Percentiles rank a stretch among this genome's conserved stretches.
Evolutionary conservation across 2,797 vertebrate genomes (phyloP).

Genomic region (Tiaroga cobitis): DNA sequence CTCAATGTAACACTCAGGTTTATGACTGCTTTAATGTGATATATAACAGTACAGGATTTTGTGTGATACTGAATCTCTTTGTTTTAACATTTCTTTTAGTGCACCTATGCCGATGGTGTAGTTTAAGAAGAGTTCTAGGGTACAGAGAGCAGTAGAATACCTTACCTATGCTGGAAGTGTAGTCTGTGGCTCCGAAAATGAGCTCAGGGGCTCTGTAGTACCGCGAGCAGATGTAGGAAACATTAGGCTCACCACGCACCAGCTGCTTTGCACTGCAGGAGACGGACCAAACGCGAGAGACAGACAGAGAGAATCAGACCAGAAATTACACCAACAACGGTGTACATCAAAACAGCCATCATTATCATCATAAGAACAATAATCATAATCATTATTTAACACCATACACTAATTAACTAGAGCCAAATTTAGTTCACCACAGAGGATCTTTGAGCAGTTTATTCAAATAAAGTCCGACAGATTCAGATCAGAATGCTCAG

Average conservation of each 20-base stretch:
- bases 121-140: conserved; percentile 62
- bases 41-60: too few relatives aligned
- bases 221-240: conserved; percentile 99
- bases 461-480: not conserved
- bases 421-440: not conserved
- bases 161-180: conserved; percentile 98
- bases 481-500: not conserved
- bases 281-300: not conserved
- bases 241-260: conserved; percentile 97
- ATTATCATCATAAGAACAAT: conserved; percentile 15
- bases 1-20: too few relatives aligned
- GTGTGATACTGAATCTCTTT: too few relatives aligned
- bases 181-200: conserved; percentile 99
- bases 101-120: conserved; percentile 98
- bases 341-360: conserved; percentile 4
- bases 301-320: conserved; percentile 26
- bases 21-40: too few relatives aligned
- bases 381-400: not conserved
- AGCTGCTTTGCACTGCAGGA: conserved; percentile 93
- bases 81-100: conserved; percentile 34
- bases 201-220: conserved; percentile 99
- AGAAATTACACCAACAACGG: conserved; percentile 31
- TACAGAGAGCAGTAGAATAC: conserved; percentile 73
- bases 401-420: not conserved
- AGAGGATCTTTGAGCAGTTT: not conserved